Evolutionary conservation across 1,140 invertebrate genomes (phyloP).

Genomic region (Teleogryllus occipitalis): DNA sequence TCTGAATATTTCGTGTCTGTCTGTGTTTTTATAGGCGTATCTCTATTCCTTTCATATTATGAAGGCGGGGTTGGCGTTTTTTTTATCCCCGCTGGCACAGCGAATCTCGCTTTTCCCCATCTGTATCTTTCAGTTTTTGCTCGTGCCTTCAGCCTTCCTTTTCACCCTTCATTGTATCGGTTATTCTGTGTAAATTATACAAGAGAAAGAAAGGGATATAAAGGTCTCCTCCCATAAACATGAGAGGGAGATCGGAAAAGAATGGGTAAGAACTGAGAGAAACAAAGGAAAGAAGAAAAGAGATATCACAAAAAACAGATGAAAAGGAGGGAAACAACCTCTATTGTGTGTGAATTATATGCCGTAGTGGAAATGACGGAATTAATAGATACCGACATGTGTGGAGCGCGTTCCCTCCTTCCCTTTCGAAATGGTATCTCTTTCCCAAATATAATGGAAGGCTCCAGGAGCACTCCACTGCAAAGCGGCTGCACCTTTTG

Average conservation of each 20-base stretch:
- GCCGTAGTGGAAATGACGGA: not conserved
- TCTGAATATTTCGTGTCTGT: conserved; percentile 4
- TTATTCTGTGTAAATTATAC: not conserved
- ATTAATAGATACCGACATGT: conserved; percentile 5
- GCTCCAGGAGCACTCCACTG: not conserved
- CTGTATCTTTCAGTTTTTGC: conserved; percentile 4
- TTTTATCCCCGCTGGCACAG: not conserved
- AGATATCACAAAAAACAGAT: not conserved
- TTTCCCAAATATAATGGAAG: not conserved
- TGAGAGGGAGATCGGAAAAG: not conserved
- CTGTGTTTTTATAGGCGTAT: conserved; percentile 4
- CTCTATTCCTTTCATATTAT: conserved; percentile 5
- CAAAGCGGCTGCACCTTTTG: too few relatives aligned
- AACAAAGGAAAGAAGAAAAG: conserved; percentile 1
- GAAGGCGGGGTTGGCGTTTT: not conserved
- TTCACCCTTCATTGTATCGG: conserved; percentile 3
- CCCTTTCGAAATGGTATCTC: not conserved
- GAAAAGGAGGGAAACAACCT: not conserved
- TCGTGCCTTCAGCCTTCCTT: not conserved
- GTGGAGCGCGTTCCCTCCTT: not conserved
- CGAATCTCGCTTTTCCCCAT: not conserved
- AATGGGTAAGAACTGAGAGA: not conserved
- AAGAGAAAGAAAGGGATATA: not conserved
- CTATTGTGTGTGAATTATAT: conserved; percentile 5
- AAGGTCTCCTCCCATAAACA: not conserved